Evolutionary conservation across 1,140 invertebrate species (phyloP), one percentile per base, ranked within the genome.

Genomic region (Batillaria attramentaria): DNA sequence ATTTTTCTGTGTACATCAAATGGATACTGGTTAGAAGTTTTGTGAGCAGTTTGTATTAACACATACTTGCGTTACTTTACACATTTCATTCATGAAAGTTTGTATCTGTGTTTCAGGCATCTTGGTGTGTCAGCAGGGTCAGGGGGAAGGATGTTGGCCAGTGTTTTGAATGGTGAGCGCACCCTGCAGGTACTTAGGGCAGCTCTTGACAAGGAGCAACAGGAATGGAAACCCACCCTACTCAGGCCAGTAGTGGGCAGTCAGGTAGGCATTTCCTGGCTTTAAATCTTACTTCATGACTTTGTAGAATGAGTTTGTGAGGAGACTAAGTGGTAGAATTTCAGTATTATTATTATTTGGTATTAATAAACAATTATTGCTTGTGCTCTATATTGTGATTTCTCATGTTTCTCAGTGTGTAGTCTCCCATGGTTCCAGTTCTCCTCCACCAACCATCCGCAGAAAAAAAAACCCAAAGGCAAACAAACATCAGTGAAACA

Each of bases 61-160:
- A n/a, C n/a, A n/a, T n/a, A n/a, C n/a, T n/a, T n/a, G n/a, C n/a
- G n/a, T n/a, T n/a, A n/a, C n/a, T n/a, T n/a, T n/a, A n/a, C n/a
- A n/a, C n/a, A n/a, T n/a, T n/a, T n/a, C n/a, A n/a, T n/a, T n/a
- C n/a, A n/a, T n/a, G n/a, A n/a, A n/a, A n/a, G n/a, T n/a, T n/a
- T n/a, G n/a, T n/a, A n/a, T n/a, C 24, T 70, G 41, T 42, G 37
- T 81, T 81, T 43, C 78, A 87, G 84, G 83, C 79, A 79, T 81
- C 81, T 85, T 82, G 85, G 84, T 84, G 82, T 79, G 82, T 81
- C 83, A 80, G 82, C 82, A 81, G 82, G 83, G 86, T 84, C 66
- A 81, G 75, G 80, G 84, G 89, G 83, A 81, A 89, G 87, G 87
- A 87, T 85, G 82, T 83, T 87, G 82, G 81, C 84, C 79, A 87